These are phyloP conservation scores for Tragopan temminckii DNA, from an alignment of 2,797 vertebrate species.

Conservation along the genomic window DNA sequence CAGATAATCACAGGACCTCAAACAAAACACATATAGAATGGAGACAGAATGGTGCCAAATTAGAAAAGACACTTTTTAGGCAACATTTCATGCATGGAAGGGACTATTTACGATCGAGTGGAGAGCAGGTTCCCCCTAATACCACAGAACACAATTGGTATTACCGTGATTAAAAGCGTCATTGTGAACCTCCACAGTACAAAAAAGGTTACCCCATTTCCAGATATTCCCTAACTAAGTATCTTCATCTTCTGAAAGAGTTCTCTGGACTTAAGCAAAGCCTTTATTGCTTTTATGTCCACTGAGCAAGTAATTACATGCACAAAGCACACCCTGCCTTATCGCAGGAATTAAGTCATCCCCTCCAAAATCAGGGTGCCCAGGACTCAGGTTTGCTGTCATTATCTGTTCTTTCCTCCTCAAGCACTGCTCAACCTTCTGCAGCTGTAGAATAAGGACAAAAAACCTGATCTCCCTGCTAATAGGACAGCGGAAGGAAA, in stretches of 20 bases:
- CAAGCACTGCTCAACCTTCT: not conserved
- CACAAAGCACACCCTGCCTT: not conserved
- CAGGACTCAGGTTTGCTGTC: not conserved
- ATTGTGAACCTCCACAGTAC: not conserved
- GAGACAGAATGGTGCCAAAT: not conserved
- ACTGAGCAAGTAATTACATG: accelerated
- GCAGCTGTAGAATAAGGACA: not conserved
- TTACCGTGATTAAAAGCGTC: not conserved
- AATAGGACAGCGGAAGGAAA: not conserved
- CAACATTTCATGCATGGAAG: not conserved
- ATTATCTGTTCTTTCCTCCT: not conserved
- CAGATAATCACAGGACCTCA: not conserved
- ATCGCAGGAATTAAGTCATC: not conserved
- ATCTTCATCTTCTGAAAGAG: not conserved
- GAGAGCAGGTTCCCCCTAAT: not conserved
- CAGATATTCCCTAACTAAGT: not conserved
- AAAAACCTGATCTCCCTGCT: conserved; percentile 4
- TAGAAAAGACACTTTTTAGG: not conserved
- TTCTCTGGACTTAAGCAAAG: not conserved
- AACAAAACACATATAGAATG: not conserved
- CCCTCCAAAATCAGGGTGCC: not conserved
- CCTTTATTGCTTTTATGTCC: not conserved
- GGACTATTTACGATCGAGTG: not conserved
- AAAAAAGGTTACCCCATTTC: not conserved
- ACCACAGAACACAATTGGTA: not conserved